These are phyloP conservation scores for Philereme vetulata DNA, from an alignment of 2,888 invertebrate species.

Conservation along the genomic window DNA sequence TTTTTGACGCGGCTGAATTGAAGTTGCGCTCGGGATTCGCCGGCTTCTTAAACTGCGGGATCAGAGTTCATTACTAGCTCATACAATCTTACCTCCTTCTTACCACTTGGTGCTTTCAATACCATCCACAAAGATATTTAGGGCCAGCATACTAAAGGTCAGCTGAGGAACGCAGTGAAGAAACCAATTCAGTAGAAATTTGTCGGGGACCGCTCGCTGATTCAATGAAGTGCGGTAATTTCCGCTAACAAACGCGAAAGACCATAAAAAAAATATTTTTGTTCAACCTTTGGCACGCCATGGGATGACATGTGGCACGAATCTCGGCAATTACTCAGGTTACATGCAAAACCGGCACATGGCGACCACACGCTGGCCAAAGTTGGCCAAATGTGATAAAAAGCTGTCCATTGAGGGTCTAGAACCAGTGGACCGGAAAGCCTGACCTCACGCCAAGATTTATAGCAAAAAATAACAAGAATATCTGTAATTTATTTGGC, in stretches of 20 bases:
- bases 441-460: conserved; percentile 51
- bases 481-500: conserved; percentile 29
- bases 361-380: conserved; percentile 61
- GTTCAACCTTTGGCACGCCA: conserved; percentile 73
- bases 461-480: conserved; percentile 35
- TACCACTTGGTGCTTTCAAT: too few species aligned
- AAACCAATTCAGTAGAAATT: too few species aligned
- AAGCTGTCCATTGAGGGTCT: conserved; percentile 63
- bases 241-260: conserved; percentile 56
- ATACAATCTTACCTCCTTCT: too few species aligned
- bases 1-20: too few species aligned
- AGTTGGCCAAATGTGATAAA: conserved; percentile 66
- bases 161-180: too few species aligned
- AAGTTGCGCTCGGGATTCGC: too few species aligned
- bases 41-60: too few species aligned
- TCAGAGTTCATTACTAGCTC: too few species aligned
- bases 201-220: too few species aligned
- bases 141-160: too few species aligned
- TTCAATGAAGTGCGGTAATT: conserved; percentile 38
- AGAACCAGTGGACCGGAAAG: conserved; percentile 54
- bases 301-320: conserved; percentile 70
- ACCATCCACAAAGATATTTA: too few species aligned
- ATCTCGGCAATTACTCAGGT: conserved; percentile 66
- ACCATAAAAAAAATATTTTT: conserved; percentile 72
- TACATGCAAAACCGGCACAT: conserved; percentile 67